phyloP scores from a whole-genome alignment of 2,797 vertebrate genomes.

The Sebastes itinus region DNA sequence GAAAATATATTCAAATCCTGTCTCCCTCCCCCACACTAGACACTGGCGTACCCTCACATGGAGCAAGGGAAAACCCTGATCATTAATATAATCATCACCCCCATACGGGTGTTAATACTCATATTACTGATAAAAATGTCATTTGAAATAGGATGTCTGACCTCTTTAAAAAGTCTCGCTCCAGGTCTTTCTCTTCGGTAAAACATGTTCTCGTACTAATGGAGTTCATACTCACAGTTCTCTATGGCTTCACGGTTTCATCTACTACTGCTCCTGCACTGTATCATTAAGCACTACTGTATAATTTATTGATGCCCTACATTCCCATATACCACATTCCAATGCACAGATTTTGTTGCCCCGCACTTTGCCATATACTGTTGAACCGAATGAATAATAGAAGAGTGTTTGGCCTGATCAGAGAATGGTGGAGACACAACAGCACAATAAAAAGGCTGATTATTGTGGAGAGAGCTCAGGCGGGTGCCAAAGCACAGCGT shows the following conservation, averaged over 20 bases:
- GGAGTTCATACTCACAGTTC: constrained; percentile 36
- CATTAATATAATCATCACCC: constrained; percentile 51
- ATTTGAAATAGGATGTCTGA: constrained; percentile 50
- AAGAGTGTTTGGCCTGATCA: constrained; percentile 65
- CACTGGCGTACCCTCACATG: background rate
- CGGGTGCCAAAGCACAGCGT: constrained; percentile 13
- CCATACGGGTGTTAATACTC: constrained; percentile 29
- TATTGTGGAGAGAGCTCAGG: constrained; percentile 11
- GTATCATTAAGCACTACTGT: constrained; percentile 50
- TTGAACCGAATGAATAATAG: constrained; percentile 65
- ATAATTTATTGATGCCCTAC: constrained; percentile 68
- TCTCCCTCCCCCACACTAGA: constrained; percentile 11
- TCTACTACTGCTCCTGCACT: constrained; percentile 9
- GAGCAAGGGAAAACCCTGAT: constrained; percentile 22
- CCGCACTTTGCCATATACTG: constrained; percentile 11
- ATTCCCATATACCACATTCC: constrained; percentile 41
- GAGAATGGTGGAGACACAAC: constrained; percentile 46
- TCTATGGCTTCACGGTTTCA: constrained; percentile 5
- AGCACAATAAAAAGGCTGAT: constrained; percentile 45
- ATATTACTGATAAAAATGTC: constrained; percentile 41
- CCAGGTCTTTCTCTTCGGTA: constrained; percentile 27
- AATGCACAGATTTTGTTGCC: constrained; percentile 40
- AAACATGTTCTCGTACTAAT: constrained; percentile 32
- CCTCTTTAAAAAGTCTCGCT: constrained; percentile 51
- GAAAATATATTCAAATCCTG: constrained; percentile 43